Conservation (phyloP, 2,888 invertebrate species). For the Abscondita cerata region DNA sequence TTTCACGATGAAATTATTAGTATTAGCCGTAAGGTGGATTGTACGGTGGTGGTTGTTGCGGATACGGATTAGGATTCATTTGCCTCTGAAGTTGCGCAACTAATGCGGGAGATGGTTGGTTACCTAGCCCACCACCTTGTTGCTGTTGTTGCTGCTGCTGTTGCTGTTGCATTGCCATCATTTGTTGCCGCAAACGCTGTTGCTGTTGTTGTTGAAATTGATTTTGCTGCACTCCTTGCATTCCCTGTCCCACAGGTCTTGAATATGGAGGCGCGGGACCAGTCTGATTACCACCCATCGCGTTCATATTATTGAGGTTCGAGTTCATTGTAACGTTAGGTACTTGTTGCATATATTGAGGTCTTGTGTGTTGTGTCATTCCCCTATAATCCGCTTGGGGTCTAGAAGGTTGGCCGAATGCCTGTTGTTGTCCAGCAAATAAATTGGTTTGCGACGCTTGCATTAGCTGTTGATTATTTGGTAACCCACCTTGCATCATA, state of each 20-base stretch:
- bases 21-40: constrained; percentile 37
- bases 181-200: constrained; percentile 71
- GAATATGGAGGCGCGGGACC: constrained; percentile 84
- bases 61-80: constrained; percentile 63
- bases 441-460: constrained; percentile 50
- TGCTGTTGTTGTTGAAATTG: constrained; percentile 53
- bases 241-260: constrained; percentile 57
- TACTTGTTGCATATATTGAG: constrained; percentile 75
- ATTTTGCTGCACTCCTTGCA: constrained; percentile 47
- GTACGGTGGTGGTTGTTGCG: constrained; percentile 67
- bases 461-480: constrained; percentile 55
- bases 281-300: constrained; percentile 59
- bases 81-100: constrained; percentile 73
- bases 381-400: constrained; percentile 56
- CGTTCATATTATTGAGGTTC: constrained; percentile 78
- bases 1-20: background rate
- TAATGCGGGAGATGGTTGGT: constrained; percentile 67
- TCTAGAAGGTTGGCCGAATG: constrained; percentile 63
- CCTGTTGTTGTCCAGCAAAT: constrained; percentile 60
- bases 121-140: constrained; percentile 59
- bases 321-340: constrained; percentile 88
- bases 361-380: constrained; percentile 63
- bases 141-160: constrained; percentile 56
- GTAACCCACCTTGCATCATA: constrained; percentile 48
- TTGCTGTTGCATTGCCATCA: constrained; percentile 72